A percentile compares a stretch with the other conserved stretches of the same genome.
Conservation (phyloP, 2,888 invertebrate genomes). For the Cepaea hortensis region DNA sequence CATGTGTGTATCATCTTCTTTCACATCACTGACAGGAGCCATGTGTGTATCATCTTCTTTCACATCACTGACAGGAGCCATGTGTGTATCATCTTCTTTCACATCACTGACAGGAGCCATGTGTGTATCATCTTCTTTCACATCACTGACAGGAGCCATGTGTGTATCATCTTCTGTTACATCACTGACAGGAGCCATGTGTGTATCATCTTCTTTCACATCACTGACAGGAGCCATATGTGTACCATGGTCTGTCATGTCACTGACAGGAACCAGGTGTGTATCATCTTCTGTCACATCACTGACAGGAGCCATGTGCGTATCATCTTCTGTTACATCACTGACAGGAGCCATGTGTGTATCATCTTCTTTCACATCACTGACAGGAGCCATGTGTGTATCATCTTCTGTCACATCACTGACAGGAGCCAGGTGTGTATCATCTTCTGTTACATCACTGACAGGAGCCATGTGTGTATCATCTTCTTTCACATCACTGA, state of each 20-base stretch:
- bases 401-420: not conserved
- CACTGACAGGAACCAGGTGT: not conserved
- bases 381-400: not conserved
- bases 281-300: not conserved
- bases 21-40: not conserved
- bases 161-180: not conserved
- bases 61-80: not conserved
- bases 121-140: not conserved
- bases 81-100: too few relatives aligned
- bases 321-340: not conserved
- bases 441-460: not conserved
- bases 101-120: not conserved
- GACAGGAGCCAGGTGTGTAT: too few relatives aligned
- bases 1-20: not conserved
- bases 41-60: not conserved
- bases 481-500: not conserved
- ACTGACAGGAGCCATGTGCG: not conserved
- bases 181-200: not conserved
- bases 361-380: not conserved
- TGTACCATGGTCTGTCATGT: not conserved
- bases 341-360: not conserved
- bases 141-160: not conserved
- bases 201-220: not conserved
- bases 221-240: not conserved
- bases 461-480: not conserved